Base-by-base conservation (phyloP, 2,797 vertebrate genomes). In the Hyperoplus immaculatus region DNA sequence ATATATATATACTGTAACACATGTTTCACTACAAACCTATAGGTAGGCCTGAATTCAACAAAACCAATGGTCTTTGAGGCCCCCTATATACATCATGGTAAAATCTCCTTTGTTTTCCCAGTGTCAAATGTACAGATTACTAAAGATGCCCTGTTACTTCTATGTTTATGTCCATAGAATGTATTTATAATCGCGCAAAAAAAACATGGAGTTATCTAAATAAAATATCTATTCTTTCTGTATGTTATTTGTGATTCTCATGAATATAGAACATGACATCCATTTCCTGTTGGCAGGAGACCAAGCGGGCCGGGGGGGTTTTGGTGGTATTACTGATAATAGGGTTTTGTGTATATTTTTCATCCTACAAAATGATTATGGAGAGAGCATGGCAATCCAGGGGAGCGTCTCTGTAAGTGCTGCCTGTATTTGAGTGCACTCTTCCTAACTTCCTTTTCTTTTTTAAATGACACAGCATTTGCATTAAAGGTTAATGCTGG, bases 131-230 rank as follows among this genome's bases (percentile, higher is more conserved):
- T 91, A 91, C 80, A 89, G 82, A 91, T 86, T 82, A 81, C 83
- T 87, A 81, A 87, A 86, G 74, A 89, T 82, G 75, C 80, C 86
- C 85, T 91, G 90, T 91, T 90, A 85, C 84, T 83, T 89, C 82
- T 86, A 80, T 91, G 87, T 90, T 89, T 83, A 85, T 92, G 88
- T 90, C 88, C 90, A 87, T 91, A 93, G 87, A 92, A 90, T 90
- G 85, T 91, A 92, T 91, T 92, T 89, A 90, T 85, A 92, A 86
- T 81, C 83, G 62, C 77, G 54, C 29, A 29, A 29, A 29, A 29
- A 82, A 86, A 80, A 87, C 82, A 29, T 86, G 82, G 79, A 87
- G 86, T 88, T 87, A 91, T 85, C 80, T 82, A 89, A 93, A 91
- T 87, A 90, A 91, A 92, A 88, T 82, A 92, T 92, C 87, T 92